A percentile compares a stretch with the other conserved stretches of the same genome.
Evolutionary conservation across 1,140 invertebrate genomes (phyloP).

Genomic region (Solenopsis invicta): DNA sequence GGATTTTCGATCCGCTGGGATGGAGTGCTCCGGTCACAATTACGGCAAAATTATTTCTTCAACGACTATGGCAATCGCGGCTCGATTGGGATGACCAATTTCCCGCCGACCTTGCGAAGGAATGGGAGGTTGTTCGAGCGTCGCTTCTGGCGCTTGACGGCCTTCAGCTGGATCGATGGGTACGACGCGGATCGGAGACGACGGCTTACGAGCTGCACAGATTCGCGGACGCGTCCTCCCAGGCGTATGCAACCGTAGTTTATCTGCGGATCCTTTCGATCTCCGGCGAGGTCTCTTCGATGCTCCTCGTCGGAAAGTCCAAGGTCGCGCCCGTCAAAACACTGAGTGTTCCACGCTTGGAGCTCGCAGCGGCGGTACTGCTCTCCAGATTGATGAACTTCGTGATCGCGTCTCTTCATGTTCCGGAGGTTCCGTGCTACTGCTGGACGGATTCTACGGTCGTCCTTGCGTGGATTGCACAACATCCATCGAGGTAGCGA

Average conservation of each 20-base stretch:
- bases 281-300: neutral
- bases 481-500: too few species aligned
- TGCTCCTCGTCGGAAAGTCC: neutral
- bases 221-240: neutral
- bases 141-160: neutral
- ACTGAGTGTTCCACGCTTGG: neutral
- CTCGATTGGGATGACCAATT: neutral
- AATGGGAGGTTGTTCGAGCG: neutral
- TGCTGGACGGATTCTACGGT: too few species aligned
- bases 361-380: neutral
- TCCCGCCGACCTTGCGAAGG: neutral
- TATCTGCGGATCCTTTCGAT: neutral
- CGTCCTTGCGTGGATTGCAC: too few species aligned
- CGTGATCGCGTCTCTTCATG: neutral
- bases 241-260: neutral
- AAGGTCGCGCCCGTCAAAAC: neutral
- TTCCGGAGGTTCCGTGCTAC: too few species aligned
- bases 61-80: neutral
- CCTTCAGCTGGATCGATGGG: neutral
- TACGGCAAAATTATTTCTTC: neutral
- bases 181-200: accelerated
- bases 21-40: neutral
- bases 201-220: neutral
- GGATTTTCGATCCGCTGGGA: neutral
- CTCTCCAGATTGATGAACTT: neutral